A percentile compares a stretch with the other conserved stretches of the same genome.
Conservation (phyloP, 2,888 invertebrate genomes). For the Nephrotoma guestfalica region DNA sequence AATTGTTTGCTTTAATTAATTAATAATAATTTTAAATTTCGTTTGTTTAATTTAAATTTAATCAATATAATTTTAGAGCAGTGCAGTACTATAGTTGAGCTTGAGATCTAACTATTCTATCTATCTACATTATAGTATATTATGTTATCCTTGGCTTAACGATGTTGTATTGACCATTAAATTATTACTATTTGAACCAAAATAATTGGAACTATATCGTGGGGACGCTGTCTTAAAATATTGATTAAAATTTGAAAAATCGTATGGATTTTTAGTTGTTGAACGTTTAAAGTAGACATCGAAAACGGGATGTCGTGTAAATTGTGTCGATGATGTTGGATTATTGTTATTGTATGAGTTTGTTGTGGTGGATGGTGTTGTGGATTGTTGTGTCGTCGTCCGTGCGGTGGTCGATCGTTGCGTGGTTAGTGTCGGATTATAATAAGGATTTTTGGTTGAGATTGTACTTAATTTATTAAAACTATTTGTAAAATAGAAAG, state of each 20-base stretch:
- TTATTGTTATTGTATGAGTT: conserved; percentile 1
- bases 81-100: neutral
- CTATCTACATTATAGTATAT: neutral
- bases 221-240: conserved; percentile 15
- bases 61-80: neutral
- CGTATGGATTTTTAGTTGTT: conserved; percentile 41
- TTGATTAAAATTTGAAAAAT: conserved; percentile 32
- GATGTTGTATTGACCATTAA: conserved; percentile 18
- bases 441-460: neutral
- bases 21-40: neutral
- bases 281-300: conserved; percentile 31
- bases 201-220: conserved; percentile 37
- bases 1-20: neutral
- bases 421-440: conserved; percentile 3
- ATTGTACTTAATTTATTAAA: neutral
- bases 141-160: neutral
- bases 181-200: conserved; percentile 29
- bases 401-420: neutral
- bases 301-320: conserved; percentile 21
- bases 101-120: neutral
- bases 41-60: neutral
- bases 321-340: conserved; percentile 22
- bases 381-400: conserved; percentile 1
- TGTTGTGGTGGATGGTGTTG: conserved; percentile 5
- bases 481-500: neutral